Base-by-base conservation (phyloP, 2,888 invertebrate species). In the Standfussiana lucernea region DNA sequence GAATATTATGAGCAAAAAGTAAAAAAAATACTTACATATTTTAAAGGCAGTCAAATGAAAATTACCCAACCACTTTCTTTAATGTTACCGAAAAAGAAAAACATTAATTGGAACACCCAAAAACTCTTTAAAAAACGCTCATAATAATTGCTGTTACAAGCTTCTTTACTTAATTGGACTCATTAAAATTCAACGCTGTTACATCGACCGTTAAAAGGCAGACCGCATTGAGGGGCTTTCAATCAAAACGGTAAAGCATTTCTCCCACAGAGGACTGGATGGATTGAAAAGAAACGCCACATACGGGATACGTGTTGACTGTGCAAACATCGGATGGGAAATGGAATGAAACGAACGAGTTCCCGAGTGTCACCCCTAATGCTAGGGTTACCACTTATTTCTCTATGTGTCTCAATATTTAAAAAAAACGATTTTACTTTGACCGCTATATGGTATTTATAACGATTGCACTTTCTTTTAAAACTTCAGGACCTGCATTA, bases 271-370 rank as follows among this genome's bases (percentile, higher is more conserved):
- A 88, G 87, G 86, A 80, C 84, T 86, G 89, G 89, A 86, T 89
- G 87, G 50, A 83, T 83, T 90, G 91, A 90, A 92, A 91, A 91
- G 90, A 90, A 61, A 90, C 91, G 86, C 88, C 88, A 84, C 80
- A 85, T 77, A 69, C 86, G 89, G 86, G 86, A 86, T 81, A 88
- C 88, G 91, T 94, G 94, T 94, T 93, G 94, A 92, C 94, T 91
- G 90, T 84, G 92, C 92, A 93, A 94, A 95, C 94, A 94, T 89
- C 88, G 90, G 92, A 93, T 91, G 93, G 92, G 94, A 93, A 93
- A 94, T 93, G 94, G 94, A 94, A 95, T 94, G 94, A 94, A 93
- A 93, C 91, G 92, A 91, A 88, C 89, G 89, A 89, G 88, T 85
- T 80, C 82, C 85, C 85, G 83, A 91, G 90, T 91, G 93, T 92